These are phyloP conservation scores for Callitettix versicolor DNA, from an alignment of 1,140 invertebrate genomes.

Conservation along the genomic window DNA sequence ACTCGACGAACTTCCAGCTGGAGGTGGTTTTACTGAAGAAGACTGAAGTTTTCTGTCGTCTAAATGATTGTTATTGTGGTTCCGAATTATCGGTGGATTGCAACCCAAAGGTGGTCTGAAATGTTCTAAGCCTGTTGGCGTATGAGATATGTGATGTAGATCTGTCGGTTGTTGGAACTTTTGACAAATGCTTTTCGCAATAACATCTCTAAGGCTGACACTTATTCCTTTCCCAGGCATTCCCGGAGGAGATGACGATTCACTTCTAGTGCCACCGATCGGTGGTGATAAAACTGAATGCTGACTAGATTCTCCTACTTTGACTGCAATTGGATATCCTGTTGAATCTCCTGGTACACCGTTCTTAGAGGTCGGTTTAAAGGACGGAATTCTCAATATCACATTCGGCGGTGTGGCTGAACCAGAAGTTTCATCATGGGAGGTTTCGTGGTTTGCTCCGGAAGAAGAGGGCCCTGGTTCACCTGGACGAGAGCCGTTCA, in stretches of 20 bases:
- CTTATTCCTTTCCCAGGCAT: conserved; percentile 40
- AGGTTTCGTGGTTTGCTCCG: not conserved
- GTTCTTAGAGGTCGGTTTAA: conserved; percentile 59
- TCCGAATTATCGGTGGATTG: conserved; percentile 19
- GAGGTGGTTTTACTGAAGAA: conserved; percentile 25
- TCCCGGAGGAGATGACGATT: conserved; percentile 42
- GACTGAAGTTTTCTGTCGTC: conserved; percentile 24
- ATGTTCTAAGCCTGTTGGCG: conserved; percentile 29
- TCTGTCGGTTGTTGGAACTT: conserved; percentile 63
- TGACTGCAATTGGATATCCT: conserved; percentile 26
- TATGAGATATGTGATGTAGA: conserved; percentile 1
- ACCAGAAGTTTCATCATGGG: conserved; percentile 14
- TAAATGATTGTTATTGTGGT: conserved; percentile 29
- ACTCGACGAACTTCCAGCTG: conserved; percentile 14
- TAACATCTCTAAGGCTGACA: conserved; percentile 58
- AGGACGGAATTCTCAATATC: conserved; percentile 88
- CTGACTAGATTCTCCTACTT: conserved; percentile 29
- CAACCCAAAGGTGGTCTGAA: conserved; percentile 40
- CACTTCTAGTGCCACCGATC: conserved; percentile 30
- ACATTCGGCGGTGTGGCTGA: conserved; percentile 40
- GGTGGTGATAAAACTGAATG: conserved; percentile 35
- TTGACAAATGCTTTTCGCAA: conserved; percentile 78
- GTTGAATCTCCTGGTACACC: conserved; percentile 38
- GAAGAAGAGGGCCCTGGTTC: conserved; percentile 18
- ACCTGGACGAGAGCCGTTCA: conserved; percentile 12